Evolutionary conservation across 2,888 invertebrate genomes (phyloP).

Genomic region (Diachrysia chrysitis): DNA sequence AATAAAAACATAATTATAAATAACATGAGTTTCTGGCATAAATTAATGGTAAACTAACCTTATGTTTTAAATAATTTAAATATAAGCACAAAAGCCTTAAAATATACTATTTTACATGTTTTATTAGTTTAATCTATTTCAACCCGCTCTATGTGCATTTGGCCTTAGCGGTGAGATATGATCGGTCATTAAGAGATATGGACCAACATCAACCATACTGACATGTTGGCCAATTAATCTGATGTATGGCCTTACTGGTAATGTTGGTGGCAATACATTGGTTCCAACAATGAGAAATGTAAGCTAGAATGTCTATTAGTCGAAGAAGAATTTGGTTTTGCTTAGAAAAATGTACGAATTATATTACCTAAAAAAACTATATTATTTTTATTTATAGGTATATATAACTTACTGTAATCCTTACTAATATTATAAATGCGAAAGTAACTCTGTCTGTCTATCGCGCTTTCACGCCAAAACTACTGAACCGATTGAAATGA

Average conservation of each 20-base stretch:
- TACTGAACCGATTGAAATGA: too few relatives aligned
- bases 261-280: constrained; percentile 24
- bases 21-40: too few relatives aligned
- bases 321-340: not conserved
- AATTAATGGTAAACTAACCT: too few relatives aligned
- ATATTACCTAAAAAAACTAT: not conserved
- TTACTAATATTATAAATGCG: too few relatives aligned
- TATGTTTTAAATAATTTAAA: too few relatives aligned
- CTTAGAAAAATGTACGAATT: not conserved
- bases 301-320: not conserved
- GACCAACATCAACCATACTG: constrained; percentile 25
- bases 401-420: too few relatives aligned
- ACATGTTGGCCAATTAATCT: constrained; percentile 35
- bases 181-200: constrained; percentile 31
- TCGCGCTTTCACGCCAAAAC: too few relatives aligned
- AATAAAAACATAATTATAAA: too few relatives aligned
- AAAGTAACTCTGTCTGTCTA: too few relatives aligned
- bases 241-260: constrained; percentile 24
- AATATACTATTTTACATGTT: not conserved
- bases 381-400: too few relatives aligned
- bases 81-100: not conserved
- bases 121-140: not conserved
- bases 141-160: constrained; percentile 3
- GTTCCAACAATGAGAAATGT: constrained; percentile 8
- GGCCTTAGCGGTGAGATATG: constrained; percentile 22